Evolutionary conservation across 2,797 vertebrate species (phyloP), one percentile per base, ranked within the genome.

Genomic region (Coregonus suidteri): DNA sequence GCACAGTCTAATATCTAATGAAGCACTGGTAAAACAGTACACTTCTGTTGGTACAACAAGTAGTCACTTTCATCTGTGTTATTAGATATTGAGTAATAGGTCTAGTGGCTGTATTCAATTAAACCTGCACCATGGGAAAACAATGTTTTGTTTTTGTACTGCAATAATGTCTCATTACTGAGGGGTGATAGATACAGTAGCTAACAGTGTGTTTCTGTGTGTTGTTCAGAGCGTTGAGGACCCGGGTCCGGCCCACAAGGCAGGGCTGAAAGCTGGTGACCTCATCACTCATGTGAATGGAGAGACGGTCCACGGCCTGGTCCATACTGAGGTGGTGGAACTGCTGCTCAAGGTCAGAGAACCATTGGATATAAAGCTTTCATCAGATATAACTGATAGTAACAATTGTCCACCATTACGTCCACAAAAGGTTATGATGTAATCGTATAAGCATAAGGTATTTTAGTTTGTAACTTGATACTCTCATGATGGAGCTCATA

Each of bases 241-340:
- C 73, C 95, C 94, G n/a, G 97, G 98, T 13, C 94, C 96, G 0
- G 96, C 98, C 3, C 94, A 94, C 30, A 95, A 96, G 74, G 97
- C 96, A 0, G 98, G 98, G 69, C 93, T 99, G 53, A 97, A 95
- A 91, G 97, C 98, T 54, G 97, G 97, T 80, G 97, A 99, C 86
- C 94, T 99, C 81, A 99, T 99, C 78, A 99, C 98, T 31, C 97
- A 99, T 35, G 95, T 99, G 85, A 99, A 99, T 0, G 97, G 97
- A 77, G 98, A 99, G 76, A 91, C 97, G 0, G 96, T 99, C 20
- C 96, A 99, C 4, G 98, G 98, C 7, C 95, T 99, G 0, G 96
- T 99, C 86, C 98, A 99, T 91, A 99, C 97, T 0, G 98, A 99
- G 80, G 98, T 99, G 71, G 97, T 99, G 76, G 97, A 99, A 83